Evolutionary conservation across 2,113 vertebrate species (phyloP).

Genomic region (Nibea coibor): DNA sequence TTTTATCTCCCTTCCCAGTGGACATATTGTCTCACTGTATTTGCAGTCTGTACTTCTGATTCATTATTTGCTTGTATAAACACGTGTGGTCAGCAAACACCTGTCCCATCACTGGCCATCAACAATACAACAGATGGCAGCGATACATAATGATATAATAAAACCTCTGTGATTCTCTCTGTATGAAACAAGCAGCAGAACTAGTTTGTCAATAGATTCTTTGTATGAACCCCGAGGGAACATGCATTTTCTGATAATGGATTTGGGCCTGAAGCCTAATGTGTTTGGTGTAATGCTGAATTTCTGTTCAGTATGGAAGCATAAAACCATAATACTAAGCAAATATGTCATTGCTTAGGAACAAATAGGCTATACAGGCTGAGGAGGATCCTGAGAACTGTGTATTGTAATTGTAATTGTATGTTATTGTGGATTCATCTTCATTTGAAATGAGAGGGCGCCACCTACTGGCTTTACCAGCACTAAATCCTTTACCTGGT

Average conservation of each 20-base stretch:
- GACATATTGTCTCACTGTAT: conserved; percentile 42
- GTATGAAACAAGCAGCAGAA: conserved; percentile 38
- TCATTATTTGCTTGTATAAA: conserved; percentile 50
- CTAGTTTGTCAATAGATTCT: conserved; percentile 54
- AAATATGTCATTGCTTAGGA: conserved; percentile 1
- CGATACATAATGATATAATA: conserved; percentile 58
- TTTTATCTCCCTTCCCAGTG: conserved; percentile 12
- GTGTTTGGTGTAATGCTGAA: conserved; percentile 30
- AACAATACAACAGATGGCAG: conserved; percentile 75
- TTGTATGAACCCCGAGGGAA: conserved; percentile 45
- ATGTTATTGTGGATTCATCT: neutral
- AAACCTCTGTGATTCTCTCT: conserved; percentile 47
- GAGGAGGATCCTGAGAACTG: conserved; percentile 5
- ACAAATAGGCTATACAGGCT: neutral
- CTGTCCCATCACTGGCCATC: conserved; percentile 51
- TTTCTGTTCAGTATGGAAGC: conserved; percentile 5
- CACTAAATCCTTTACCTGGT: neutral
- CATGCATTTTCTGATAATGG: conserved; percentile 48
- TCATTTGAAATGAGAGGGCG: conserved; percentile 56
- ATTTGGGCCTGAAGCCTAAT: conserved; percentile 40
- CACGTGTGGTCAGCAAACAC: conserved; percentile 63
- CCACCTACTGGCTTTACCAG: conserved; percentile 54
- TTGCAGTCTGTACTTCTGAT: conserved; percentile 41
- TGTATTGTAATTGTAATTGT: neutral
- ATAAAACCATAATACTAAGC: conserved; percentile 30